phyloP scores from a whole-genome alignment of 2,113 vertebrate species.

The Mungos mungo region DNA sequence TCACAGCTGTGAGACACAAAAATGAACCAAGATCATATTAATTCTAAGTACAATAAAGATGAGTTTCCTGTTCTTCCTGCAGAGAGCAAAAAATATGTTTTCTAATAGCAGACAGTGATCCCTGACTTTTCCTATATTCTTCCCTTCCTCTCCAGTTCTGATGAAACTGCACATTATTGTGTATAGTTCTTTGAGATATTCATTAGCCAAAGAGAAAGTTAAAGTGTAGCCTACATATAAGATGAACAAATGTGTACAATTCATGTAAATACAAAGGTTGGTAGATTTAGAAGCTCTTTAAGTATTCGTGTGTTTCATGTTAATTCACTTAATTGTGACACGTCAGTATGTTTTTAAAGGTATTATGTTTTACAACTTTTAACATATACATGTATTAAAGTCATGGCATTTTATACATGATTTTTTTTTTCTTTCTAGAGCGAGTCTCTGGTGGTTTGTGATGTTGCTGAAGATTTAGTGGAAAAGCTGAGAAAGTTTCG shows the following conservation, averaged over 20 bases:
- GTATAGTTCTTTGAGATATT: constrained; percentile 12
- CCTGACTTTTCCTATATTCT: constrained; percentile 4
- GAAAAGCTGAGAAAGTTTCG: constrained; percentile 96
- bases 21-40: background rate
- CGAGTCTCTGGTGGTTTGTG: constrained; percentile 97
- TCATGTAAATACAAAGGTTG: background rate
- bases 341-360: background rate
- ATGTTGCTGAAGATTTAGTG: constrained; percentile 95
- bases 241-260: background rate
- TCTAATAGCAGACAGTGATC: background rate
- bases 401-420: constrained; percentile 43
- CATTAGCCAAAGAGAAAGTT: background rate
- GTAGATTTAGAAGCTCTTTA: constrained; percentile 6
- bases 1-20: background rate
- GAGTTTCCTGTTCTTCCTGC: constrained; percentile 31
- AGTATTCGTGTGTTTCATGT: background rate
- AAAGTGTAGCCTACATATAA: background rate
- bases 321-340: constrained; percentile 9
- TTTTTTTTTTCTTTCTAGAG: constrained; percentile 85
- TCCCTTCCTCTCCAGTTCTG: constrained; percentile 25
- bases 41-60: constrained; percentile 11
- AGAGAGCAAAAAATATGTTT: background rate
- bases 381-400: background rate
- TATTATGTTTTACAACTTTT: background rate
- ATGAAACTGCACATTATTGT: background rate